A percentile compares a stretch with the other conserved stretches of the same genome.
Conservation (phyloP, 2,888 invertebrate species). For the Sceliomorpha sp. region DNA sequence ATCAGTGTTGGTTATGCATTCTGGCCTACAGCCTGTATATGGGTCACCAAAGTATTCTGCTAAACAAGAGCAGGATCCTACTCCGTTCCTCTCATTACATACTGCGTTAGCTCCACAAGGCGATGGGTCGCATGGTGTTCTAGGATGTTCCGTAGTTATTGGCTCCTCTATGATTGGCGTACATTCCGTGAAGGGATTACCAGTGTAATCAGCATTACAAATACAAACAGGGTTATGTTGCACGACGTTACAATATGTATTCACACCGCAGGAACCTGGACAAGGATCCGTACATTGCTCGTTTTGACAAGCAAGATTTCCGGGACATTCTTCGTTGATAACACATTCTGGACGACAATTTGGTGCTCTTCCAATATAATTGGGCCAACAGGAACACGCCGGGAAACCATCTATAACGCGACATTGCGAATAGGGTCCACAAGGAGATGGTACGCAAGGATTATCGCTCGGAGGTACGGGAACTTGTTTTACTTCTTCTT, state of each 20-base stretch:
- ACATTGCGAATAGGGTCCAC: constrained; percentile 92
- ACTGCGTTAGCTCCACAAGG: constrained; percentile 92
- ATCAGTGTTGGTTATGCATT: constrained; percentile 89
- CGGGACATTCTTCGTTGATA: constrained; percentile 91
- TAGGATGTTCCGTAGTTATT: constrained; percentile 84
- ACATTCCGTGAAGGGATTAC: constrained; percentile 92
- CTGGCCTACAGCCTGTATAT: constrained; percentile 91
- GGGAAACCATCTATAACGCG: constrained; percentile 88
- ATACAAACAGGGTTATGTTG: constrained; percentile 92
- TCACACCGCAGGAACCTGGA: constrained; percentile 90
- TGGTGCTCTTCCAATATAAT: constrained; percentile 91
- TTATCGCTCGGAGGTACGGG: constrained; percentile 83
- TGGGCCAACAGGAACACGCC: constrained; percentile 89
- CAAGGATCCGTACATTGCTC: constrained; percentile 92
- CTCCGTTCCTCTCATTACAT: constrained; percentile 90
- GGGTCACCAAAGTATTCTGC: constrained; percentile 93
- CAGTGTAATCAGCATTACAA: constrained; percentile 89
- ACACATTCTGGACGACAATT: constrained; percentile 93
- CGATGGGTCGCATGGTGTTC: constrained; percentile 71
- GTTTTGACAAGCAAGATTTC: constrained; percentile 90
- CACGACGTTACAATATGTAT: constrained; percentile 89
- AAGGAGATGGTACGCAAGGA: constrained; percentile 91
- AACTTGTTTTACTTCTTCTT: constrained; percentile 45
- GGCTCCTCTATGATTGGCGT: constrained; percentile 78
- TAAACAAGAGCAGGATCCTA: constrained; percentile 90